Evolutionary conservation across 2,888 invertebrate species (phyloP).

Genomic region (Himalopsyche kuldschensis): DNA sequence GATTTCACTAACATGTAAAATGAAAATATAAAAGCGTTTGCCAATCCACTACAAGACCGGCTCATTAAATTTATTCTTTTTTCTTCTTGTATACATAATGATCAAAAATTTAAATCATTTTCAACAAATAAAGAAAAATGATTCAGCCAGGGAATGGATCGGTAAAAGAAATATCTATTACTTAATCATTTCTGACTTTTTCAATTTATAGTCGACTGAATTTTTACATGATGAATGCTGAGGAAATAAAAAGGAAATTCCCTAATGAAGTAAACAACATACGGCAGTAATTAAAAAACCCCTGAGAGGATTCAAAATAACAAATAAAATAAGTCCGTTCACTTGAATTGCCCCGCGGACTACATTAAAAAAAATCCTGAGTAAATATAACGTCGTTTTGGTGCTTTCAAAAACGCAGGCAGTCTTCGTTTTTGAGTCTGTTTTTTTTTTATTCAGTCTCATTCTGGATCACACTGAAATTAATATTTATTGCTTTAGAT

Average conservation of each 20-base stretch:
- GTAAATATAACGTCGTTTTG: neutral
- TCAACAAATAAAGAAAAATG: too few species aligned
- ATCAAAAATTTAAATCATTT: too few species aligned
- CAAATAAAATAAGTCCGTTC: constrained; percentile 10
- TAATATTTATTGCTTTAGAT: too few species aligned
- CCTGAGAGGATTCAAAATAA: neutral
- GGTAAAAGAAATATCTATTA: neutral
- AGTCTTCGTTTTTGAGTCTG: neutral
- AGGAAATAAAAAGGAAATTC: constrained; percentile 13
- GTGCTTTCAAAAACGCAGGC: neutral
- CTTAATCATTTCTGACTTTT: neutral
- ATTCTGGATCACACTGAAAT: too few species aligned
- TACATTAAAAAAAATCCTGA: neutral
- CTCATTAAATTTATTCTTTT: too few species aligned
- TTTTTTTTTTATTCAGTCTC: neutral
- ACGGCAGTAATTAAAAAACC: constrained; percentile 17
- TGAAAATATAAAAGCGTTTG: too few species aligned
- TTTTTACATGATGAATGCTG: constrained; percentile 12
- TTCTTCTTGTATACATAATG: too few species aligned
- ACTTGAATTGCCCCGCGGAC: neutral
- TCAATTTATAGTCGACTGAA: neutral
- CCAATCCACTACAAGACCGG: too few species aligned
- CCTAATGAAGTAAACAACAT: constrained; percentile 28
- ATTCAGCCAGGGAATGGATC: neutral
- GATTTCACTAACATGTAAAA: too few species aligned